These are phyloP conservation scores for Cosmia pyralina DNA, from an alignment of 2,888 invertebrate species.

Conservation along the genomic window DNA sequence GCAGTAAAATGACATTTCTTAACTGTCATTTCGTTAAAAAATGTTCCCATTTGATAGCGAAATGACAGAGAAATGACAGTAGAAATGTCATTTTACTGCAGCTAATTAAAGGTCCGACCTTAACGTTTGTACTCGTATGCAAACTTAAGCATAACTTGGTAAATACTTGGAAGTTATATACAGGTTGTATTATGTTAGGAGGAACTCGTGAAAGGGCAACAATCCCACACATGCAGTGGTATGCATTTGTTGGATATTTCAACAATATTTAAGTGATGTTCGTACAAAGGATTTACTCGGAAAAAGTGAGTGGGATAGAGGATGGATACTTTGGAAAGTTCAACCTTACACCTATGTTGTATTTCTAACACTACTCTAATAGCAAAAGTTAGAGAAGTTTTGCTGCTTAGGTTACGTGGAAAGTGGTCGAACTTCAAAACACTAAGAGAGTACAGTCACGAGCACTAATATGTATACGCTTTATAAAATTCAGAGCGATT, in stretches of 20 bases:
- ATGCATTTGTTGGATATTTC: background rate
- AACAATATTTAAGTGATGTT: background rate
- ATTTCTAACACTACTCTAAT: background rate
- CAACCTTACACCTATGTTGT: background rate
- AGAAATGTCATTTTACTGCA: too few relatives aligned
- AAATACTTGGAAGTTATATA: constrained; percentile 6
- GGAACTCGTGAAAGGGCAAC: background rate
- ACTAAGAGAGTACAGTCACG: too few relatives aligned
- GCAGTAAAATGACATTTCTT: too few relatives aligned
- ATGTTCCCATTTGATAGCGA: too few relatives aligned
- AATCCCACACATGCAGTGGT: background rate
- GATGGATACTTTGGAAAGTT: background rate
- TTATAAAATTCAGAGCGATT: too few relatives aligned
- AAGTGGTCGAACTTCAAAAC: too few relatives aligned
- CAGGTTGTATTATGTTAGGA: background rate
- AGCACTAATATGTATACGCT: background rate
- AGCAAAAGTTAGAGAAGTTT: background rate
- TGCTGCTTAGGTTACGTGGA: background rate
- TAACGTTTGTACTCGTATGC: too few relatives aligned
- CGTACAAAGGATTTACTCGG: background rate
- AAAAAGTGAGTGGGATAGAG: background rate
- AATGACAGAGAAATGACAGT: too few relatives aligned
- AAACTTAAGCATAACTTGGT: constrained; percentile 8
- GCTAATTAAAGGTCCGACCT: too few relatives aligned
- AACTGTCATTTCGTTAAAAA: too few relatives aligned